A percentile compares a stretch with the other conserved stretches of the same genome.
These are phyloP conservation scores for Oreochromis niloticus DNA, from an alignment of 2,113 vertebrate species.

Conservation along the genomic window DNA sequence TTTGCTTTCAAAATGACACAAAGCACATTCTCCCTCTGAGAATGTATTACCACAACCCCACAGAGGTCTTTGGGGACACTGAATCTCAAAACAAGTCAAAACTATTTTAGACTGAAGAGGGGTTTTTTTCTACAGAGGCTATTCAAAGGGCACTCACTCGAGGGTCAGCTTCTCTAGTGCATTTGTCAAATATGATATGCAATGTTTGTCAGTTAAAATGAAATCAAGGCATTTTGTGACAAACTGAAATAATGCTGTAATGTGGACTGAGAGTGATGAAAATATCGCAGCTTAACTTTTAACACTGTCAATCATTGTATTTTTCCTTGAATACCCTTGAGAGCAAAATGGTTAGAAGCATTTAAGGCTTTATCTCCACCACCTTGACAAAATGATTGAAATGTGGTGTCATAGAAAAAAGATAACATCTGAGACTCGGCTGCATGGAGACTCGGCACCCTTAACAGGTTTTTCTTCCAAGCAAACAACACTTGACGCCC, in stretches of 20 bases:
- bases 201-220: conserved; percentile 35
- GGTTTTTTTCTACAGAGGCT: neutral
- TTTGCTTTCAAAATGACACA: neutral
- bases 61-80: neutral
- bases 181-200: neutral
- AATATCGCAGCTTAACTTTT: neutral
- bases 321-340: conserved; percentile 39
- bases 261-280: neutral
- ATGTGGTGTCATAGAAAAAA: conserved; percentile 30
- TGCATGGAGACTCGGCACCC: neutral
- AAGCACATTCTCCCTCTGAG: conserved; percentile 3
- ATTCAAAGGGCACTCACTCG: neutral
- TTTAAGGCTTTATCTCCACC: conserved; percentile 43
- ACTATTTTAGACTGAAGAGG: neutral
- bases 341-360: conserved; percentile 20
- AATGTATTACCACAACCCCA: neutral
- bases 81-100: neutral
- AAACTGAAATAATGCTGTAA: neutral
- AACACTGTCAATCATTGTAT: neutral
- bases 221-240: neutral
- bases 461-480: neutral
- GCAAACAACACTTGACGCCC: neutral
- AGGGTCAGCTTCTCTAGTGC: neutral
- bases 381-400: conserved; percentile 60
- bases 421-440: conserved; percentile 41